phyloP scores from a whole-genome alignment of 2,113 vertebrate genomes.

The Fulmarus glacialis region DNA sequence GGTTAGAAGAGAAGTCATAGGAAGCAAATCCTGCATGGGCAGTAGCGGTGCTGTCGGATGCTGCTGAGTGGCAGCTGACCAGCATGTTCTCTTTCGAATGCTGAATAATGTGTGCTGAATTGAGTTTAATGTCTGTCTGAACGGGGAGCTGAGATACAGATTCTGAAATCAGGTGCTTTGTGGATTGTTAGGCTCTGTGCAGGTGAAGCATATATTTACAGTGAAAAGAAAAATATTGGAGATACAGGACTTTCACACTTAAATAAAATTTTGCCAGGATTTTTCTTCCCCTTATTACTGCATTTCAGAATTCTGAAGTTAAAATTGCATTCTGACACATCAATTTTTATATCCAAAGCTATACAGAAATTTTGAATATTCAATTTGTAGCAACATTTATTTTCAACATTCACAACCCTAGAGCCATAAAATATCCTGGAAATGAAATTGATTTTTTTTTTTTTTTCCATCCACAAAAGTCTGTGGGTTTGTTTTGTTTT shows the following conservation, averaged over 20 bases:
- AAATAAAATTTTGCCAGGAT: not conserved
- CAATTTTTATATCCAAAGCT: not conserved
- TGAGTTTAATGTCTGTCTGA: not conserved
- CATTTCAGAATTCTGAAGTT: not conserved
- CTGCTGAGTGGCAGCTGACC: not conserved
- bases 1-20: not conserved
- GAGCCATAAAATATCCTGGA: not conserved
- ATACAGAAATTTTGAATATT: not conserved
- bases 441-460: not conserved
- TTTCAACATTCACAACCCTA: not conserved
- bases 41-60: not conserved
- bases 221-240: not conserved
- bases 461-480: not conserved
- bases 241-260: not conserved
- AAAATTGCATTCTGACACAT: not conserved
- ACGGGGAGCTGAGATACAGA: not conserved
- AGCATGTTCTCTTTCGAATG: rapidly evolving
- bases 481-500: not conserved
- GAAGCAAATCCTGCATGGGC: not conserved
- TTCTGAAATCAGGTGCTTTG: not conserved
- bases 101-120: not conserved
- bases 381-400: not conserved
- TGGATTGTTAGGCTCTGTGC: not conserved
- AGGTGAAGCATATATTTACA: not conserved
- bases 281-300: not conserved